Conservation (phyloP, 2,797 vertebrate genomes). For the Poeciliopsis gracilis region DNA sequence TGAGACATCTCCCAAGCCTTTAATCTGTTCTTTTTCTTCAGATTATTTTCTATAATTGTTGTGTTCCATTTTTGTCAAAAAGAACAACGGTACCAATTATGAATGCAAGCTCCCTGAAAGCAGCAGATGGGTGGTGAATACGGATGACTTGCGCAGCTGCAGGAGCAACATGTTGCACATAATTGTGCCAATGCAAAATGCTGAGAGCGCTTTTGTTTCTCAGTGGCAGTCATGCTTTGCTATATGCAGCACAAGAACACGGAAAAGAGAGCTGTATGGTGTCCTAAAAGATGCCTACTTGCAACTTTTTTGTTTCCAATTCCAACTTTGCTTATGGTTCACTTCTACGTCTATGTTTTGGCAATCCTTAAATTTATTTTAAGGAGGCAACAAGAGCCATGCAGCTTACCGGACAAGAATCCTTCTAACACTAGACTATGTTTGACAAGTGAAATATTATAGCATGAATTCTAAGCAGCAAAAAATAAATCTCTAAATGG, state of each 20-base stretch:
- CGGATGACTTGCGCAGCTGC: slow-evolving; percentile 27
- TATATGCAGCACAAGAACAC: not conserved
- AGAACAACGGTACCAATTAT: slow-evolving; percentile 17
- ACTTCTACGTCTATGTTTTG: not conserved
- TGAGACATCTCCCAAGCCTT: slow-evolving; percentile 13
- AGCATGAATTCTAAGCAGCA: not conserved
- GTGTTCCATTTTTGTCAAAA: slow-evolving; percentile 6
- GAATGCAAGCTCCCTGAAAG: slow-evolving; percentile 26
- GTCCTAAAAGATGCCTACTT: slow-evolving; percentile 7
- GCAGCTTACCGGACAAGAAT: not conserved
- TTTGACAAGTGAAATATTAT: not conserved
- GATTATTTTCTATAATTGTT: slow-evolving; percentile 31
- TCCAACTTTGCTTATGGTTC: not conserved
- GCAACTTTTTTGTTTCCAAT: not conserved
- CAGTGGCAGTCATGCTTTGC: not conserved
- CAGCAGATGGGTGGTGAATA: slow-evolving; percentile 38
- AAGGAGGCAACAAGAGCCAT: not conserved
- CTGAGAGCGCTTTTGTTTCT: slow-evolving; percentile 21
- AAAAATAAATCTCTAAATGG: slow-evolving; percentile 1
- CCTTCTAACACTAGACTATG: slow-evolving; percentile 1
- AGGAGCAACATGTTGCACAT: slow-evolving; percentile 31
- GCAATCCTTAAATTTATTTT: not conserved
- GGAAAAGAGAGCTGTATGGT: not conserved
- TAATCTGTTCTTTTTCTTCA: not conserved
- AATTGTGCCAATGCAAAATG: slow-evolving; percentile 24